These are phyloP conservation scores for Apeira syringaria DNA, from an alignment of 2,888 invertebrate species.

Conservation along the genomic window DNA sequence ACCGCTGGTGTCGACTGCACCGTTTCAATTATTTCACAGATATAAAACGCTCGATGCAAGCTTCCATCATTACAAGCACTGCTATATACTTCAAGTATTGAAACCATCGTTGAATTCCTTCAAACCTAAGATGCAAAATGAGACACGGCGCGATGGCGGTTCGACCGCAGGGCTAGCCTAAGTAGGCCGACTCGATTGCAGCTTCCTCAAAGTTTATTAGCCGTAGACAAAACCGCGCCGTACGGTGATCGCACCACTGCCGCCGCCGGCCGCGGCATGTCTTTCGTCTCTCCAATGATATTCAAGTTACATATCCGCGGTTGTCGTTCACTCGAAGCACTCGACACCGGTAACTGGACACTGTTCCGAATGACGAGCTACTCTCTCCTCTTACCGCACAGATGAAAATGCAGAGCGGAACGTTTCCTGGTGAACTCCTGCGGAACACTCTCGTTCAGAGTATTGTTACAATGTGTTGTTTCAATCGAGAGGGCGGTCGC, in stretches of 20 bases:
- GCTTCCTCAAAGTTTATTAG: slow-evolving; percentile 64
- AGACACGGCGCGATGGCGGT: slow-evolving; percentile 62
- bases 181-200: slow-evolving; percentile 60
- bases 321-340: slow-evolving; percentile 64
- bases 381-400: slow-evolving; percentile 72
- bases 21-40: slow-evolving; percentile 39
- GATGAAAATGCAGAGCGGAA: slow-evolving; percentile 77
- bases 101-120: slow-evolving; percentile 45
- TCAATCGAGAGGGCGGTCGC: slow-evolving; percentile 66
- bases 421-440: slow-evolving; percentile 69
- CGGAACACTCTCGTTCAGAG: slow-evolving; percentile 38
- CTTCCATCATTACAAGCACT: slow-evolving; percentile 54
- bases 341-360: slow-evolving; percentile 69
- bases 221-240: slow-evolving; percentile 23
- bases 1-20: slow-evolving; percentile 44
- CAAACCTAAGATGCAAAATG: slow-evolving; percentile 44
- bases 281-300: slow-evolving; percentile 43
- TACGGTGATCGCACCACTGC: slow-evolving; percentile 46
- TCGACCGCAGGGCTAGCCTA: slow-evolving; percentile 56
- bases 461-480: slow-evolving; percentile 61
- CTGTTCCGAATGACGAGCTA: slow-evolving; percentile 56
- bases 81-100: no score
- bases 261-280: slow-evolving; percentile 40
- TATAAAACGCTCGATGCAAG: slow-evolving; percentile 37
- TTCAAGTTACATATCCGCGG: slow-evolving; percentile 74